Percentiles rank a stretch among this genome's conserved stretches.
These are phyloP conservation scores for Thaleichthys pacificus DNA, from an alignment of 2,797 vertebrate species.

Conservation along the genomic window DNA sequence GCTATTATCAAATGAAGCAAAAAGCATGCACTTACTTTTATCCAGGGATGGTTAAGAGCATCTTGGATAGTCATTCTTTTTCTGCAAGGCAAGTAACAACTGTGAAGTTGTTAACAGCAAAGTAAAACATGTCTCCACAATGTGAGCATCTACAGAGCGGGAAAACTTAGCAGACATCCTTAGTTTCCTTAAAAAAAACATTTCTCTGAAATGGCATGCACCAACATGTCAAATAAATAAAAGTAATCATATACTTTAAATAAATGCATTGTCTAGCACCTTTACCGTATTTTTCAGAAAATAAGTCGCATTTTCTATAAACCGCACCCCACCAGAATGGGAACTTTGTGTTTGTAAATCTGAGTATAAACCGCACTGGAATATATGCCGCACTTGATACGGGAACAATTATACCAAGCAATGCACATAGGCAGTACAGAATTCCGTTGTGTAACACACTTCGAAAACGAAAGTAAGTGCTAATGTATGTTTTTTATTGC, in stretches of 20 bases:
- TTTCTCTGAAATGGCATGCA: neutral
- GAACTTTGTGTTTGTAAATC: no score
- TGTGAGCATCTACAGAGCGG: neutral
- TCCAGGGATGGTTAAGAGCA: conserved; percentile 92
- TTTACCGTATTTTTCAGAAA: no score
- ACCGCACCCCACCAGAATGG: no score
- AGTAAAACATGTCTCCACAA: conserved; percentile 2
- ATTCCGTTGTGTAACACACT: no score
- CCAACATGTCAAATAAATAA: neutral
- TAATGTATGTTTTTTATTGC: no score
- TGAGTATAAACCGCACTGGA: no score
- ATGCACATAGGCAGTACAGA: no score
- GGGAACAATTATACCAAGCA: no score
- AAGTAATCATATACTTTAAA: neutral
- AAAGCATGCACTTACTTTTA: conserved; percentile 80
- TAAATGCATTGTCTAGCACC: neutral
- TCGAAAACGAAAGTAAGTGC: no score
- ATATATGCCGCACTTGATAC: no score
- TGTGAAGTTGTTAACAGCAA: conserved; percentile 1
- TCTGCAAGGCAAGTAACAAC: conserved; percentile 68
- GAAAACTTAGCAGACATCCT: neutral
- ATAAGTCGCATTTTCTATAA: no score
- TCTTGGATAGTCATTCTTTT: conserved; percentile 91
- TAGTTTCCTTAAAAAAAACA: neutral
- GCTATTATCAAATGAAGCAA: conserved; percentile 23